These are phyloP conservation scores for Syngnathoides biaculeatus DNA, from an alignment of 2,113 vertebrate species.

Conservation along the genomic window DNA sequence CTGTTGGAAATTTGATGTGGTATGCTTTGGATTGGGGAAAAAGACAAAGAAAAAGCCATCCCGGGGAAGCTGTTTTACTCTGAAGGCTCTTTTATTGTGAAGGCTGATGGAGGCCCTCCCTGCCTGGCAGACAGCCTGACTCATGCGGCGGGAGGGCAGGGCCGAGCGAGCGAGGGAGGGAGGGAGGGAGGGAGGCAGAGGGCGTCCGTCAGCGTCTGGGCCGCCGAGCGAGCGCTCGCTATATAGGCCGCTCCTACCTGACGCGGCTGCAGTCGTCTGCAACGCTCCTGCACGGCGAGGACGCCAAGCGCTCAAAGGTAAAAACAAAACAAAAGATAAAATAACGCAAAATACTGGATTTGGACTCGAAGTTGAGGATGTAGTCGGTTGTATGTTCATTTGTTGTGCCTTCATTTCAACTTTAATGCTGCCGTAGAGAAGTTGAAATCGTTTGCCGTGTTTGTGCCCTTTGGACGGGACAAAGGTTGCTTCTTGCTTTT, in stretches of 20 bases:
- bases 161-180: slow-evolving; percentile 14
- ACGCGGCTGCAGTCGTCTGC: slow-evolving; percentile 25
- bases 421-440: background rate
- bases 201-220: slow-evolving; percentile 56
- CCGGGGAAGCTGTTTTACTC: background rate
- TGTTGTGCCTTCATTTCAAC: background rate
- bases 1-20: too few species aligned
- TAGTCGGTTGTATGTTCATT: background rate
- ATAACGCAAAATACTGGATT: background rate
- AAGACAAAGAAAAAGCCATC: background rate
- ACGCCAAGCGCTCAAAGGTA: slow-evolving; percentile 5
- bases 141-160: slow-evolving; percentile 48
- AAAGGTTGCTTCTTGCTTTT: background rate
- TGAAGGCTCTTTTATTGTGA: slow-evolving; percentile 3
- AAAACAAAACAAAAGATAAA: background rate
- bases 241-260: slow-evolving; percentile 67
- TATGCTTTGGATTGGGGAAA: background rate
- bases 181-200: slow-evolving; percentile 12
- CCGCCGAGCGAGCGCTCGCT: slow-evolving; percentile 15
- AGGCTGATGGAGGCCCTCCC: background rate
- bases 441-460: background rate
- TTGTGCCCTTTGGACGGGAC: background rate
- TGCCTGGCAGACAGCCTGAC: slow-evolving; percentile 54
- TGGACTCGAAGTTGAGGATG: background rate
- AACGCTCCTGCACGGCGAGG: background rate